Conservation (phyloP, 2,797 vertebrate genomes). For the Odontamblyopus rebecca region DNA sequence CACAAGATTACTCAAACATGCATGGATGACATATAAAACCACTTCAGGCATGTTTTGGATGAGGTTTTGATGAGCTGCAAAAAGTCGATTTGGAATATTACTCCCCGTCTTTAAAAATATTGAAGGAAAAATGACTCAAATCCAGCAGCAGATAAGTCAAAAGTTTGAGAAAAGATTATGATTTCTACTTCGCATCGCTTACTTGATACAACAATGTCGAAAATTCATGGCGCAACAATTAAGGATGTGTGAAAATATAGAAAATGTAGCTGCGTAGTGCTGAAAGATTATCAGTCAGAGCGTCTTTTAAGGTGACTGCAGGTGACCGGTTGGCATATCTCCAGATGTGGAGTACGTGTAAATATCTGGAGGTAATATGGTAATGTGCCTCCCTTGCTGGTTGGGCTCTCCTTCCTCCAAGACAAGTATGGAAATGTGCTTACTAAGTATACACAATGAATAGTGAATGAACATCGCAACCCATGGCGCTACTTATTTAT, state of each 20-base stretch:
- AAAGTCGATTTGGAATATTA: too few relatives aligned
- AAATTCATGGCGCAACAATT: too few relatives aligned
- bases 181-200: neutral
- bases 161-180: too few relatives aligned
- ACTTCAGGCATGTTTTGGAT: too few relatives aligned
- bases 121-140: too few relatives aligned
- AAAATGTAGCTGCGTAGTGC: neutral
- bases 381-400: slow-evolving; percentile 36
- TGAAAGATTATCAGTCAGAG: too few relatives aligned
- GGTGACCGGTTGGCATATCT: slow-evolving; percentile 41
- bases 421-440: slow-evolving; percentile 38
- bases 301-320: neutral
- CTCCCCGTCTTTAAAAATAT: too few relatives aligned
- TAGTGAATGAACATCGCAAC: slow-evolving; percentile 43
- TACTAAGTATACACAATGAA: slow-evolving; percentile 44
- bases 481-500: slow-evolving; percentile 12
- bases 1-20: too few relatives aligned
- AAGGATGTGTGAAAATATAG: neutral
- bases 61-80: too few relatives aligned
- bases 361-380: slow-evolving; percentile 46
- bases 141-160: too few relatives aligned
- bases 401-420: slow-evolving; percentile 20
- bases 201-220: neutral
- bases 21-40: too few relatives aligned
- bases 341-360: slow-evolving; percentile 26